Conservation (phyloP, 2,113 vertebrate species). For the Regulus satrapa region DNA sequence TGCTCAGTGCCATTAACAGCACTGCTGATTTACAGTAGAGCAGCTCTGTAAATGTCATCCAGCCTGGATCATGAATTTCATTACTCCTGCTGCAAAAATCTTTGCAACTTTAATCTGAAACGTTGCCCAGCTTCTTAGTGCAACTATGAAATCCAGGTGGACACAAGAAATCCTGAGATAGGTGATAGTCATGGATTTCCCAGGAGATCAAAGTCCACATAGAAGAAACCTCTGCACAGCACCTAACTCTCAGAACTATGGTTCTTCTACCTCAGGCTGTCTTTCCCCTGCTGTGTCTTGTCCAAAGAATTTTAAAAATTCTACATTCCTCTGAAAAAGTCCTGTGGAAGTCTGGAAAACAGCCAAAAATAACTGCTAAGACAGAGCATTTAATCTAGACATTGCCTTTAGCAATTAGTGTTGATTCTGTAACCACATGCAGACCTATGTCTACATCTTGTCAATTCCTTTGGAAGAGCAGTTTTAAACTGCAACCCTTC, state of each 20-base stretch:
- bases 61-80: background rate
- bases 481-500: background rate
- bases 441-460: background rate
- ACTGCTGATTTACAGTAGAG: background rate
- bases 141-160: background rate
- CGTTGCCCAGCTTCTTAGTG: background rate
- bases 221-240: background rate
- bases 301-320: background rate
- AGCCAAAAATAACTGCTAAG: background rate
- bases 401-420: background rate
- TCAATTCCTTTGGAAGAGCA: background rate
- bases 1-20: background rate
- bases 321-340: background rate
- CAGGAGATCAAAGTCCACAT: background rate
- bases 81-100: background rate
- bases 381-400: background rate
- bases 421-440: background rate
- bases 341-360: background rate
- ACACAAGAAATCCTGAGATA: background rate
- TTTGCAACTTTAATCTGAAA: background rate
- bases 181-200: background rate
- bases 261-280: background rate
- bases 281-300: background rate
- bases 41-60: background rate
- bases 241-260: background rate